A percentile compares a stretch with the other conserved stretches of the same genome.
Evolutionary conservation across 2,113 vertebrate genomes (phyloP).

Genomic region (Spilogale gracilis): DNA sequence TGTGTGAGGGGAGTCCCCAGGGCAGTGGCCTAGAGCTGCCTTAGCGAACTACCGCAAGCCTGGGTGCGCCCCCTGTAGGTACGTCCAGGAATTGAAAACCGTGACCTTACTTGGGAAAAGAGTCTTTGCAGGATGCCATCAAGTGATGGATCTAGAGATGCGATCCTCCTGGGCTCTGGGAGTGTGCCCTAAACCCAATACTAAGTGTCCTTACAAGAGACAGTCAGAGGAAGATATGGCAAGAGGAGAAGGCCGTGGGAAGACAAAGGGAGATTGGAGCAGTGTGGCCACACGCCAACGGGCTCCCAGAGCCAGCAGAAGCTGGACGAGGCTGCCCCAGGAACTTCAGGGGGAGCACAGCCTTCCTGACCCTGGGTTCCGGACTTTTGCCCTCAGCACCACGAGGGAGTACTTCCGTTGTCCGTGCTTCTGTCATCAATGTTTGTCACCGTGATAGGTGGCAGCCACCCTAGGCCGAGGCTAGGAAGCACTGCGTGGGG

Average conservation of each 20-base stretch:
- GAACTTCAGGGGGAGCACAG: accelerated
- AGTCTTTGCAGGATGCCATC: too few relatives aligned
- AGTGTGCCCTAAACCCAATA: background rate
- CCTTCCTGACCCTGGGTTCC: too few relatives aligned
- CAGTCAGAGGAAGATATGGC: background rate
- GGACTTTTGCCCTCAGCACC: background rate
- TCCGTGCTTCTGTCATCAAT: background rate
- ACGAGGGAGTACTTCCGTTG: background rate
- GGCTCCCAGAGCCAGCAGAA: background rate
- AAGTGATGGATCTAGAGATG: background rate
- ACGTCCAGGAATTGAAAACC: background rate
- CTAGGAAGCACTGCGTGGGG: background rate
- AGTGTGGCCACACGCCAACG: background rate
- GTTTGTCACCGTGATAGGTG: background rate
- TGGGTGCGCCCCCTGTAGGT: background rate
- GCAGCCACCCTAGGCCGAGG: accelerated
- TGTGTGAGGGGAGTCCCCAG: background rate
- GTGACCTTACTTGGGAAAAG: background rate
- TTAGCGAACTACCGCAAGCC: background rate
- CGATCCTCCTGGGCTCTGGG: background rate
- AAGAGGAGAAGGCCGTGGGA: background rate
- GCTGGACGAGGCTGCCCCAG: background rate
- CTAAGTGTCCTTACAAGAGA: background rate
- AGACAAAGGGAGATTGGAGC: background rate
- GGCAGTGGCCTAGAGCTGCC: too few relatives aligned